Percentiles rank a stretch among this genome's conserved stretches.
Evolutionary conservation across 2,888 invertebrate species (phyloP).

Genomic region (Nasonovia ribisnigri): DNA sequence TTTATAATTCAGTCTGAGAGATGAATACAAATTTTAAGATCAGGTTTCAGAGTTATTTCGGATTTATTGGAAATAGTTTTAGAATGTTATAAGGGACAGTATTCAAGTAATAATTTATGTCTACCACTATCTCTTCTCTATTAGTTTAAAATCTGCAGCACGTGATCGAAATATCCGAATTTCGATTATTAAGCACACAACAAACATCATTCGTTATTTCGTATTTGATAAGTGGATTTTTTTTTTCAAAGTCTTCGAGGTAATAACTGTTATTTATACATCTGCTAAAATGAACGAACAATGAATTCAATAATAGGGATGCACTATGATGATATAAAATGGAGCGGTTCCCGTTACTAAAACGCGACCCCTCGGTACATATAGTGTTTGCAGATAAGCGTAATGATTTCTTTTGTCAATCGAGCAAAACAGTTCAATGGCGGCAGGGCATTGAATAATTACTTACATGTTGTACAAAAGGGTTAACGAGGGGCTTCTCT

Average conservation of each 20-base stretch:
- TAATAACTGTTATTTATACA: conserved; percentile 50
- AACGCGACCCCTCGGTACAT: conserved; percentile 12
- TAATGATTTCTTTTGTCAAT: conserved; percentile 60
- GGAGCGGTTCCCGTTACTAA: conserved; percentile 25
- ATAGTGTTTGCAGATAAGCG: conserved; percentile 52
- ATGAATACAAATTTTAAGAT: conserved; percentile 36
- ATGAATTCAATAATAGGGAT: conserved; percentile 30
- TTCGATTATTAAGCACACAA: conserved; percentile 12
- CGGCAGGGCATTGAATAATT: conserved; percentile 42
- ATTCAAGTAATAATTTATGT: conserved; percentile 44
- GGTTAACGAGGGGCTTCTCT: conserved; percentile 44
- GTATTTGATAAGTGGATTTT: conserved; percentile 36
- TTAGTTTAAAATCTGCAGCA: conserved; percentile 34
- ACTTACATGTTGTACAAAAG: conserved; percentile 50
- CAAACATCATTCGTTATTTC: conserved; percentile 22
- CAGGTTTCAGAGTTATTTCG: conserved; percentile 29
- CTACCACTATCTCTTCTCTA: neutral
- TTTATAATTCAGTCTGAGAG: conserved; percentile 10
- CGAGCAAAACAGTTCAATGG: conserved; percentile 35
- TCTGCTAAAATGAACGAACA: conserved; percentile 39
- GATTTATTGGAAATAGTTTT: neutral
- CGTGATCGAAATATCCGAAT: conserved; percentile 23
- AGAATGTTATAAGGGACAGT: neutral
- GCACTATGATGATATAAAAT: conserved; percentile 13
- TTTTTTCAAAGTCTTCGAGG: neutral